These are phyloP conservation scores for Odontothrips loti DNA, from an alignment of 2,888 invertebrate species.

Conservation along the genomic window DNA sequence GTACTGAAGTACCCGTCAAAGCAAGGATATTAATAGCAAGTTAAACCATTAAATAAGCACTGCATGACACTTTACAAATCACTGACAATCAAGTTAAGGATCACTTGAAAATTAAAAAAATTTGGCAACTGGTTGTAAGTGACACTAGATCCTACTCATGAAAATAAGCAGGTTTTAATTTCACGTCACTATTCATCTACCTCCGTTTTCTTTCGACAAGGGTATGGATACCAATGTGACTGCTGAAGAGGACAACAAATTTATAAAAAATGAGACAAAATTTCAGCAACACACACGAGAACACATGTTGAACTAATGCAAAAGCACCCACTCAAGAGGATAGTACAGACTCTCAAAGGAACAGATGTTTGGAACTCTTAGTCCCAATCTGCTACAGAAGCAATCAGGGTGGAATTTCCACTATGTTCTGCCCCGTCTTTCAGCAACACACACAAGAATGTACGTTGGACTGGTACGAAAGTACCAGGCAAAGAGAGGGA, in stretches of 20 bases:
- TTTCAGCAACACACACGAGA: not conserved
- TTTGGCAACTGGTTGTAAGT: no score
- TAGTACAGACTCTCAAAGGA: not conserved
- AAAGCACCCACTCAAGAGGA: not conserved
- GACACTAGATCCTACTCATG: no score
- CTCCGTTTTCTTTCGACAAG: not conserved
- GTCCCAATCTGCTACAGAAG: not conserved
- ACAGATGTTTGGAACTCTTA: not conserved
- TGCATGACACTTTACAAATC: not conserved
- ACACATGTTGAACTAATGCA: not conserved
- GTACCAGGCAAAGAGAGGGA: not conserved
- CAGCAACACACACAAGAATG: not conserved
- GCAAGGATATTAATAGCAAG: no score
- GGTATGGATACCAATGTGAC: not conserved
- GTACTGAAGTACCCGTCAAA: not conserved
- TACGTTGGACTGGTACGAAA: not conserved
- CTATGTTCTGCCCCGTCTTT: not conserved
- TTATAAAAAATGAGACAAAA: no score
- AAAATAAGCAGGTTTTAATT: no score
- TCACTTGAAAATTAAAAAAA: not conserved
- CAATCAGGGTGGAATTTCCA: not conserved
- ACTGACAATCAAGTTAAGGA: no score
- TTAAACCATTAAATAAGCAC: no score
- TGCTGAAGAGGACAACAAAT: no score
- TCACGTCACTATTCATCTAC: not conserved